Percentiles rank a stretch among this genome's conserved stretches.
phyloP scores from a whole-genome alignment of 1,140 invertebrate species.

The Zaprionus tsacasi region DNA sequence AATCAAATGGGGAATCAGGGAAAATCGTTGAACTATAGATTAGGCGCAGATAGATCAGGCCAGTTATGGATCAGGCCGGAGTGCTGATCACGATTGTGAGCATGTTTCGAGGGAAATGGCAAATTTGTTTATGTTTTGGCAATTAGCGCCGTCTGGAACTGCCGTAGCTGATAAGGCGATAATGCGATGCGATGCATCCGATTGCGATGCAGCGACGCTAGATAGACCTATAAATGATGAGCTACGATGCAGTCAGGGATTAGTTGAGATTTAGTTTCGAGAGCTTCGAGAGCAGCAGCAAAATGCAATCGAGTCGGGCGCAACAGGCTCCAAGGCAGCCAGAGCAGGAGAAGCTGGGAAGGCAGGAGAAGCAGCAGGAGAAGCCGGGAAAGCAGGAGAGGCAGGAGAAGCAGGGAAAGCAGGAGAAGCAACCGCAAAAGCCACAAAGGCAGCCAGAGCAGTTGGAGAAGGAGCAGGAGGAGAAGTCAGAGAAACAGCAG shows the following conservation, averaged over 20 bases:
- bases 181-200: constrained; percentile 30
- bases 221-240: constrained; percentile 65
- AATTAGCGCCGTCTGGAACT: constrained; percentile 56
- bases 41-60: constrained; percentile 3
- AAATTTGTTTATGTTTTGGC: constrained; percentile 68
- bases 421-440: background rate
- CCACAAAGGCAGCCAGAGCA: background rate
- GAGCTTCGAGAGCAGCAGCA: background rate
- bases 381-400: background rate
- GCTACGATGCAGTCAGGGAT: constrained; percentile 32
- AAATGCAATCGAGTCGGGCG: constrained; percentile 5
- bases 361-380: background rate
- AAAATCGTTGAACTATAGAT: background rate
- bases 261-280: constrained; percentile 49
- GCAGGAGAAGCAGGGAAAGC: background rate
- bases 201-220: constrained; percentile 39
- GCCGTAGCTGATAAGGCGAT: constrained; percentile 16
- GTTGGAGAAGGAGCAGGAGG: background rate
- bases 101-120: constrained; percentile 8
- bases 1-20: background rate
- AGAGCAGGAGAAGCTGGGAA: background rate
- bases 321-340: background rate
- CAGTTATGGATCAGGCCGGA: constrained; percentile 10
- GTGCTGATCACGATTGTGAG: constrained; percentile 37
- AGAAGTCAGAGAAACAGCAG: background rate